Base-by-base conservation (phyloP, 2,888 invertebrate species). In the Agrochola lota region DNA sequence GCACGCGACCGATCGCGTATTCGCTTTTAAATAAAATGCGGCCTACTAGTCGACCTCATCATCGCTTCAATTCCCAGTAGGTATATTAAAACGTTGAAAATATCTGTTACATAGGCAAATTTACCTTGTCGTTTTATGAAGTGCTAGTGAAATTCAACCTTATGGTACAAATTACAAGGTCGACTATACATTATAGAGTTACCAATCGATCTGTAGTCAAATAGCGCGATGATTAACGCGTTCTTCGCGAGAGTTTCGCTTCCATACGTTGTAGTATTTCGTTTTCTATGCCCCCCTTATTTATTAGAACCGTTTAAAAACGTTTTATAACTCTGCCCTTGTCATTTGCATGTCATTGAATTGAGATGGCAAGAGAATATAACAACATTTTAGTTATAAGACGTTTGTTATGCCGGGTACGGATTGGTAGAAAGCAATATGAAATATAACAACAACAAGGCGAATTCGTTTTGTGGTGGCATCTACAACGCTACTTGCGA, bases 291-390 rank as follows among this genome's bases (percentile, higher is more conserved):
- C 0, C 1, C 7, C 57, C 26, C 5, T 23, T 57, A 46, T 26
- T 63, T 57, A 57, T 62, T 43, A 30, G 12, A 78, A 49, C 15
- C 15, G 23, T 73, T 35, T 66, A 52, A 59, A 52, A 77, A 80
- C 23, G 80, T 62, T 67, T 70, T 80, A 26, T 67, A 57, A 67
- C 49, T 75, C n/a, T 30, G 57, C 35, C 64, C 43, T 35, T 70
- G 59, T 71, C 40, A 35, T 77, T 81, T 81, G 80, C 81, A 81
- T 81, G 80, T 63, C 49, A 62, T 68, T 80, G n/a, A 77, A 59
- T 40, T 68, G 77, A 57, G 12, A 68, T 67, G 40, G 40, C 60
- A 75, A 57, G 17, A 74, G 20, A n/a, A 67, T 68, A 11, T 63
- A 17, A 66, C 35, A 7, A 15, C 0, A 46, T 49, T 49, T 15